Evolutionary conservation across 2,113 vertebrate species (phyloP).

Genomic region (Cinclus cinclus): DNA sequence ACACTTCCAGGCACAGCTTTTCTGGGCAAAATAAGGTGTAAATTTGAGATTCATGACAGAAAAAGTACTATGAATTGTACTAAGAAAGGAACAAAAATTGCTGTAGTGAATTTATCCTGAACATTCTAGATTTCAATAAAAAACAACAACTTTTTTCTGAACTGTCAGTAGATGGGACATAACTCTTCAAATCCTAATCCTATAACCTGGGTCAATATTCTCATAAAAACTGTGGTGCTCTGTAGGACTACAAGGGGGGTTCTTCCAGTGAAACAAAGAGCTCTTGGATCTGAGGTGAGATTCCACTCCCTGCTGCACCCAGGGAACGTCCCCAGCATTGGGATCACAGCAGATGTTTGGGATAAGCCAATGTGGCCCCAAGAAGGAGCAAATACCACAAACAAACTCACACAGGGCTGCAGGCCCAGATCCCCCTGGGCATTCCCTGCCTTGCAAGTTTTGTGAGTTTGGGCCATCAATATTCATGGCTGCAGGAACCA

Average conservation of each 20-base stretch:
- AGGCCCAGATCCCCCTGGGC: background rate
- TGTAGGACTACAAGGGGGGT: background rate
- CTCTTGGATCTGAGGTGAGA: background rate
- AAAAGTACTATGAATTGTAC: background rate
- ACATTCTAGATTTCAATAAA: background rate
- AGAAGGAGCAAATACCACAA: background rate
- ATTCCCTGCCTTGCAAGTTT: background rate
- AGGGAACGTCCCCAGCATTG: background rate
- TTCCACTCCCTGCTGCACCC: background rate
- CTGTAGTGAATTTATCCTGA: background rate
- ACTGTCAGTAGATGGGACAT: background rate
- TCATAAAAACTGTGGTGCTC: rapidly evolving
- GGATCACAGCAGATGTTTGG: background rate
- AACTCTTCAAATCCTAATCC: background rate
- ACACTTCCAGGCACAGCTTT: background rate
- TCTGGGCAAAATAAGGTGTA: background rate
- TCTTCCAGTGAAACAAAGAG: background rate
- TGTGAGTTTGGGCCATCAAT: rapidly evolving
- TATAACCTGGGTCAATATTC: background rate
- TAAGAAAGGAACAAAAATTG: background rate
- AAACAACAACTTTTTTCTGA: background rate
- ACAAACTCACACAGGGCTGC: background rate
- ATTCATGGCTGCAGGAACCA: background rate
- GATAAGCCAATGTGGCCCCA: background rate
- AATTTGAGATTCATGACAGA: background rate